These are phyloP conservation scores for Hemicordylus capensis DNA, from an alignment of 2,113 vertebrate species.

Conservation along the genomic window DNA sequence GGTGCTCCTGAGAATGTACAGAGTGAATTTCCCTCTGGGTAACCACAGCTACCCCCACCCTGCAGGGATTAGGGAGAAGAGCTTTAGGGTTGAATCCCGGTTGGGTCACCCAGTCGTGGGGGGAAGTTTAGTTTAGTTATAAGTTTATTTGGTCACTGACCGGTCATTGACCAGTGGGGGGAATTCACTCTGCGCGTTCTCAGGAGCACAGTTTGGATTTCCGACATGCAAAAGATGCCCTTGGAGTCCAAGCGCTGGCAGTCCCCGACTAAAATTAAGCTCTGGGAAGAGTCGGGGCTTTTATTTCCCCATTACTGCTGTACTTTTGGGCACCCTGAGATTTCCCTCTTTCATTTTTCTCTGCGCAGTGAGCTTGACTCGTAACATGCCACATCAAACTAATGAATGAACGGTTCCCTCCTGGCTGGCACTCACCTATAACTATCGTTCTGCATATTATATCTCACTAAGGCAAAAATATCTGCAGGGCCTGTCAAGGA, in stretches of 20 bases:
- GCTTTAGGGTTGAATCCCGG: too few relatives aligned
- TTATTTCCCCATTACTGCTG: neutral
- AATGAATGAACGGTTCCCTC: neutral
- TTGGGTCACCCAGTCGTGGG: too few relatives aligned
- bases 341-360: neutral
- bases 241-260: too few relatives aligned
- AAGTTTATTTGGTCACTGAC: neutral
- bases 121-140: too few relatives aligned
- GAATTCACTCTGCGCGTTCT: neutral
- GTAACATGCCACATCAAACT: neutral
- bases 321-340: neutral
- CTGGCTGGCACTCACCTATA: conserved; percentile 87
- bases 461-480: conserved; percentile 99
- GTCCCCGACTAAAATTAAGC: neutral
- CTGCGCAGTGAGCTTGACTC: neutral
- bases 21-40: too few relatives aligned
- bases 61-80: too few relatives aligned
- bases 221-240: neutral
- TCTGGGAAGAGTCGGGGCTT: neutral
- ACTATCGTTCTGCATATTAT: conserved; percentile 93
- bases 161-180: too few relatives aligned
- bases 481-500: conserved; percentile 86
- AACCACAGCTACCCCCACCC: too few relatives aligned
- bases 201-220: neutral
- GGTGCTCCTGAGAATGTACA: too few relatives aligned